Conservation (phyloP, 1,140 invertebrate species). For the Rhopalosiphum maidis region DNA sequence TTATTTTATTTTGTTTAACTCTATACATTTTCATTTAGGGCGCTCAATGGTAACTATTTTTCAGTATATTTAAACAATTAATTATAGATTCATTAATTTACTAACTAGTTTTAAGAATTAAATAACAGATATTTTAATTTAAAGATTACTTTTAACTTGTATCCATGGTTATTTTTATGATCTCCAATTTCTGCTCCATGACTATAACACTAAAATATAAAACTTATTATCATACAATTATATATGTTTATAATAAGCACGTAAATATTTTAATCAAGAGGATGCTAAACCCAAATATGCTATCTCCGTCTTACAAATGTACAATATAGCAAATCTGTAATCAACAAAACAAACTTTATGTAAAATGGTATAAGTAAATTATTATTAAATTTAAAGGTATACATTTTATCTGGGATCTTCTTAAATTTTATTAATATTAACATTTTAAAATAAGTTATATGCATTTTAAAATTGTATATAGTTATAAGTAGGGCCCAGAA, state of each 20-base stretch:
- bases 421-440: no score
- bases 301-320: not conserved
- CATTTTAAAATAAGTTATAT: no score
- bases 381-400: no score
- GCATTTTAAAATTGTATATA: no score
- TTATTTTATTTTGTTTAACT: no score
- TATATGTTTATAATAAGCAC: not conserved
- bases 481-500: no score
- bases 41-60: no score
- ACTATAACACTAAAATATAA: slow-evolving; percentile 48
- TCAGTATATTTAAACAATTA: no score
- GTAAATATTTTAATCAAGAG: not conserved
- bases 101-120: not conserved
- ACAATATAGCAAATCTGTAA: not conserved
- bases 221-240: not conserved
- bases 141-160: slow-evolving; percentile 39
- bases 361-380: no score
- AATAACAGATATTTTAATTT: not conserved
- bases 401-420: no score
- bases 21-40: no score
- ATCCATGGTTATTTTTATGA: slow-evolving; percentile 42
- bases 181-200: slow-evolving; percentile 50
- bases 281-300: not conserved
- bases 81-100: no score
- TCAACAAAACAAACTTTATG: not conserved